A percentile compares a stretch with the other conserved stretches of the same genome.
phyloP scores from a whole-genome alignment of 1,140 invertebrate species.

The Episyrphus balteatus region DNA sequence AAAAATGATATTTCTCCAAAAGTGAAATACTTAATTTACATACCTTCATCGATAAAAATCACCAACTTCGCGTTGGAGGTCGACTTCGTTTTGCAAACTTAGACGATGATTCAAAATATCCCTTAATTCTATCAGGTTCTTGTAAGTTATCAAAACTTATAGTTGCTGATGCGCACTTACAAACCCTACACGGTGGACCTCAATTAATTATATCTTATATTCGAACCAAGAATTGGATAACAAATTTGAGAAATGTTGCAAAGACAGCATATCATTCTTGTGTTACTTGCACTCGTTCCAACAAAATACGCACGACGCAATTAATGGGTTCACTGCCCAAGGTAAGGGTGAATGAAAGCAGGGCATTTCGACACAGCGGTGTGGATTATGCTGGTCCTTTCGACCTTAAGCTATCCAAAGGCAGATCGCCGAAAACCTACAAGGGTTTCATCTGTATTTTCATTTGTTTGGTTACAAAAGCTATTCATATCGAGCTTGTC shows the following conservation, averaged over 20 bases:
- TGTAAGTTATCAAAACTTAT: background rate
- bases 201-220: background rate
- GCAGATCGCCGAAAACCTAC: background rate
- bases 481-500: conserved; percentile 23
- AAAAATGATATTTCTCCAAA: background rate
- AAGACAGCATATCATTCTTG: background rate
- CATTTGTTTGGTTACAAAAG: conserved; percentile 13
- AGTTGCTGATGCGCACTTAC: background rate
- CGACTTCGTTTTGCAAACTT: background rate
- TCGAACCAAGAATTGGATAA: background rate
- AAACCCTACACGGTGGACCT: background rate
- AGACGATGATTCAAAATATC: background rate
- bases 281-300: background rate
- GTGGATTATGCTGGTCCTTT: conserved; percentile 18
- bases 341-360: conserved; percentile 12
- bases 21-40: background rate
- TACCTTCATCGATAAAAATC: background rate
- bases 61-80: background rate
- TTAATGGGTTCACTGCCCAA: conserved; percentile 5
- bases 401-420: background rate
- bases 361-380: conserved; percentile 20
- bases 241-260: background rate
- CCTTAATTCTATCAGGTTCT: background rate
- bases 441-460: conserved; percentile 22
- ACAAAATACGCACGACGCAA: too few species aligned